Percentiles rank a stretch among this genome's conserved stretches.
phyloP scores from a whole-genome alignment of 1,140 invertebrate genomes.

The Pygmarrhopalites habei region DNA sequence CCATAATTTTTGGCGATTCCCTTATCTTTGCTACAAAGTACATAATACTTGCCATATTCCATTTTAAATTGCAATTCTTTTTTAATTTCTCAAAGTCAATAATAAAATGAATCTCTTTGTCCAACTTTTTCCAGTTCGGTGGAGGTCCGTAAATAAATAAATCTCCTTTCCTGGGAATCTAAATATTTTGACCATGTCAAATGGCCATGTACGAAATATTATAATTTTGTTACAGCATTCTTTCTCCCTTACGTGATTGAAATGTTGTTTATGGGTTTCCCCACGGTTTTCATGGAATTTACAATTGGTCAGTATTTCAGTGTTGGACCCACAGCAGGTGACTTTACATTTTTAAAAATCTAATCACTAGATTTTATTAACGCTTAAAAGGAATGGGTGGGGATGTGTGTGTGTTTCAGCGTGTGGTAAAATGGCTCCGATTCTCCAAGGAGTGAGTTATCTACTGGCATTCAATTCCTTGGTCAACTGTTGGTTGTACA shows the following conservation, averaged over 20 bases:
- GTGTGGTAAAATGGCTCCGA: slow-evolving; percentile 24
- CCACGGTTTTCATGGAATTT: slow-evolving; percentile 43
- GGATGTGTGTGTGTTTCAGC: too few relatives aligned
- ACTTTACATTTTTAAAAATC: too few relatives aligned
- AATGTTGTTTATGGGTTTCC: slow-evolving; percentile 47
- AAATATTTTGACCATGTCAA: too few relatives aligned
- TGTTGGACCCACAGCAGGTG: slow-evolving; percentile 9
- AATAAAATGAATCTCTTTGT: too few relatives aligned
- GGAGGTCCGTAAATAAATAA: too few relatives aligned
- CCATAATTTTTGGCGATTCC: slow-evolving; percentile 43
- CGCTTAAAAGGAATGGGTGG: too few relatives aligned
- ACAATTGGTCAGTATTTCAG: slow-evolving; percentile 28
- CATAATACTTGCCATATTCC: too few relatives aligned
- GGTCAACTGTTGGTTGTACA: slow-evolving; percentile 17
- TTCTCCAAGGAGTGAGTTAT: slow-evolving; percentile 16
- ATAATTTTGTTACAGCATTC: slow-evolving; percentile 43
- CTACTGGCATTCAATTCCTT: slow-evolving; percentile 25
- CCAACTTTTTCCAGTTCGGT: too few relatives aligned
- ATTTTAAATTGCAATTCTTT: too few relatives aligned
- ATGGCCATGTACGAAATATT: neutral
- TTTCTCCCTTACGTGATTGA: slow-evolving; percentile 50
- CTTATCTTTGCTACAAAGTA: slow-evolving; percentile 49
- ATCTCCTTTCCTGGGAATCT: too few relatives aligned
- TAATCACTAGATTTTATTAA: too few relatives aligned
- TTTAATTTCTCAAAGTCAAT: too few relatives aligned